phyloP scores from a whole-genome alignment of 2,888 invertebrate genomes.

The Nemapogon koenigi region DNA sequence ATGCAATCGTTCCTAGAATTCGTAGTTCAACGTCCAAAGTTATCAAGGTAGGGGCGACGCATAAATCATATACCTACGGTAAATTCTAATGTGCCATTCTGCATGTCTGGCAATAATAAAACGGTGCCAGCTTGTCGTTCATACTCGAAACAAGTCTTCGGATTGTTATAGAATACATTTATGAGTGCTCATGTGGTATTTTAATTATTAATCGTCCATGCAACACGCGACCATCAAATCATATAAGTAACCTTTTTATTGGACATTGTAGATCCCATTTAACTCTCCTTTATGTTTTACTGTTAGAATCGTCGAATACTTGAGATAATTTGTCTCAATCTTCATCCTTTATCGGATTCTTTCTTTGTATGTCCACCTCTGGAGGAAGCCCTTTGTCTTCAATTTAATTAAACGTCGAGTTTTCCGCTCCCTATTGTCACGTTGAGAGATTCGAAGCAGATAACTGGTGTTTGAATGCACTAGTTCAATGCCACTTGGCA shows the following conservation, averaged over 20 bases:
- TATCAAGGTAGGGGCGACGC: conserved; percentile 1
- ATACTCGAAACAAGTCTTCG: conserved; percentile 5
- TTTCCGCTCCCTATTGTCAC: conserved; percentile 8
- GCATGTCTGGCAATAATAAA: conserved; percentile 6
- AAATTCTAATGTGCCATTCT: conserved; percentile 1
- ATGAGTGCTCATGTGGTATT: conserved; percentile 13
- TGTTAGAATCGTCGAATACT: conserved; percentile 5
- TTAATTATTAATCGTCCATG: conserved; percentile 14
- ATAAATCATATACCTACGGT: neutral
- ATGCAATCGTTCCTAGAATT: conserved; percentile 1
- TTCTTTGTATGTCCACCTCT: conserved; percentile 2
- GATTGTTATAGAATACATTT: conserved; percentile 7
- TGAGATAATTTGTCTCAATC: conserved; percentile 7
- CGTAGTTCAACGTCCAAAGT: neutral
- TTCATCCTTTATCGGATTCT: conserved; percentile 6
- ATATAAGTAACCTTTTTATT: neutral
- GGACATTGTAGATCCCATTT: neutral
- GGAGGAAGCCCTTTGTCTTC: conserved; percentile 4
- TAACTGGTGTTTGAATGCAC: conserved; percentile 10
- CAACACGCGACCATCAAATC: conserved; percentile 10
- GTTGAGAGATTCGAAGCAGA: conserved; percentile 6
- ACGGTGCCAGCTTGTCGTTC: neutral
- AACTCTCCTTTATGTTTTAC: conserved; percentile 2
- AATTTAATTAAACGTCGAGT: conserved; percentile 8
- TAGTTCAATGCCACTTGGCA: conserved; percentile 12